Evolutionary conservation across 2,888 invertebrate genomes (phyloP).

Genomic region (Tethea ocularis): DNA sequence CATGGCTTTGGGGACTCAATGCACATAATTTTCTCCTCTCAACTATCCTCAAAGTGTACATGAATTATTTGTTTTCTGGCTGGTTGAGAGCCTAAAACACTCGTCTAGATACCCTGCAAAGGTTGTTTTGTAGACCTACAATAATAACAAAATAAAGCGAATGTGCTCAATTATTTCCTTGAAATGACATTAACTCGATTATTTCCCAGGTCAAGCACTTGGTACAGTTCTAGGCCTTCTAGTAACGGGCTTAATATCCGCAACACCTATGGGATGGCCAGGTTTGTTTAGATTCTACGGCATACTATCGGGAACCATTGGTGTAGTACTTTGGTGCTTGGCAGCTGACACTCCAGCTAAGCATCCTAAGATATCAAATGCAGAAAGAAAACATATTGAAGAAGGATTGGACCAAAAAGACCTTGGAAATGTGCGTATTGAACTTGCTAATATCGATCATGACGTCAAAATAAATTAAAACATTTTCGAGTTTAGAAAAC

Average conservation of each 20-base stretch:
- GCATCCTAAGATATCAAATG: conserved; percentile 85
- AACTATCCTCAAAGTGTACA: too few species aligned
- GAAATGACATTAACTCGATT: background rate
- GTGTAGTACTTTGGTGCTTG: conserved; percentile 79
- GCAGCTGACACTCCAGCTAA: conserved; percentile 87
- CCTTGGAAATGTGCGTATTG: conserved; percentile 47
- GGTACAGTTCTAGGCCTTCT: conserved; percentile 91
- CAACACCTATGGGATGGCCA: conserved; percentile 89
- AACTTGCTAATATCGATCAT: background rate
- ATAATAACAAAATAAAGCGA: too few species aligned
- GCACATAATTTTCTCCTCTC: too few species aligned
- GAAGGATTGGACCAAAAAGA: conserved; percentile 81
- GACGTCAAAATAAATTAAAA: too few species aligned
- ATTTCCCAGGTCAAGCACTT: conserved; percentile 86
- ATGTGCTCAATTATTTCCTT: too few species aligned
- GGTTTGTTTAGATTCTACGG: conserved; percentile 91
- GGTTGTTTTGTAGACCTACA: too few species aligned
- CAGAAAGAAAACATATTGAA: conserved; percentile 88
- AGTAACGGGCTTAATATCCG: conserved; percentile 88
- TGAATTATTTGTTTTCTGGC: too few species aligned
- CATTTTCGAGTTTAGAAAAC: too few species aligned
- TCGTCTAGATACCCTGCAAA: too few species aligned
- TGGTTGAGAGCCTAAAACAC: too few species aligned
- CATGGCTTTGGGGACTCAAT: too few species aligned
- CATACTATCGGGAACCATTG: conserved; percentile 83